Percentiles rank a stretch among this genome's conserved stretches.
phyloP scores from a whole-genome alignment of 2,113 vertebrate species.

The Paralichthys olivaceus region DNA sequence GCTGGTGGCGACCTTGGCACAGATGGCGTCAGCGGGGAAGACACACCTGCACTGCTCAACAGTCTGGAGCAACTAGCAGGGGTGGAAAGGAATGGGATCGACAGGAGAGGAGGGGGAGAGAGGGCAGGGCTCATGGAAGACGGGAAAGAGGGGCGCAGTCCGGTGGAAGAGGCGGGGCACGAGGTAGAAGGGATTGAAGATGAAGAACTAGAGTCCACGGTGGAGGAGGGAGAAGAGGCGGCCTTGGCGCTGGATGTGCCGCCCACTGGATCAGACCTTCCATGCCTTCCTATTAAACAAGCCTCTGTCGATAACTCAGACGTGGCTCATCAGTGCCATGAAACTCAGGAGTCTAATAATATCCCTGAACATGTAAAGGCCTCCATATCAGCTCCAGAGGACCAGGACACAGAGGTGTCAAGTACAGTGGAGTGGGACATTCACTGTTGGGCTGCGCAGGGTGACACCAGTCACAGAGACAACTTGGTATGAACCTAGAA shows the following conservation, averaged over 20 bases:
- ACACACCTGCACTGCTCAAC: slow-evolving; percentile 67
- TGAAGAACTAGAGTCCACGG: slow-evolving; percentile 62
- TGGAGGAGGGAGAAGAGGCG: slow-evolving; percentile 77
- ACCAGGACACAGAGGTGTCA: slow-evolving; percentile 6
- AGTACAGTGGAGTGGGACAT: slow-evolving; percentile 53
- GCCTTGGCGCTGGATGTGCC: slow-evolving; percentile 59
- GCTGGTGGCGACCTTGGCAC: slow-evolving; percentile 80
- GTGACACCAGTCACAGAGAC: slow-evolving; percentile 61
- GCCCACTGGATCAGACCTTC: slow-evolving; percentile 54
- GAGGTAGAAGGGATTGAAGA: slow-evolving; percentile 66
- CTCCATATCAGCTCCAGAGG: slow-evolving; percentile 32
- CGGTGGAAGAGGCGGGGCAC: slow-evolving; percentile 68
- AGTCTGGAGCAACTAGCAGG: slow-evolving; percentile 56
- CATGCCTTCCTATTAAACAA: slow-evolving; percentile 47
- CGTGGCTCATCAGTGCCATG: not conserved
- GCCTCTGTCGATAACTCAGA: slow-evolving; percentile 50
- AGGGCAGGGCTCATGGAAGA: slow-evolving; percentile 76
- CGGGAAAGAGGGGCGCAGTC: slow-evolving; percentile 67
- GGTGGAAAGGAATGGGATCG: slow-evolving; percentile 75
- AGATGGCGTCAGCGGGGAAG: slow-evolving; percentile 80
- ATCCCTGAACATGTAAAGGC: slow-evolving; percentile 19
- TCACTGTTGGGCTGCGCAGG: slow-evolving; percentile 45
- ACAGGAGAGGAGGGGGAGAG: slow-evolving; percentile 73
- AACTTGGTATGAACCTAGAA: slow-evolving; percentile 68
- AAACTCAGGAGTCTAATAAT: slow-evolving; percentile 30